Base-by-base conservation (phyloP, 2,113 vertebrate species). In the Ptychochromis oligacanthus region DNA sequence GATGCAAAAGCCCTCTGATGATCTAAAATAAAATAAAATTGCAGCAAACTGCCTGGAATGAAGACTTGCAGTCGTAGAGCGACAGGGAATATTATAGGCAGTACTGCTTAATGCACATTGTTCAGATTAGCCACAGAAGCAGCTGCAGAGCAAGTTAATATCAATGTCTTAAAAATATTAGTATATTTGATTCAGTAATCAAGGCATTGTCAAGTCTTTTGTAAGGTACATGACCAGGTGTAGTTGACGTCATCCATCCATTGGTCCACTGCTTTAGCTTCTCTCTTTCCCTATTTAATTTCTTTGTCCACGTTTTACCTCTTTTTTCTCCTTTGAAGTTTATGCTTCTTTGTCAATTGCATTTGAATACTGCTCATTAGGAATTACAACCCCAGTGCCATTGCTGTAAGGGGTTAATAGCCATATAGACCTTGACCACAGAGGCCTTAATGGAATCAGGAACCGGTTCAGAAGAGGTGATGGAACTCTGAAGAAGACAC, bases 361-460 rank as follows among this genome's bases (percentile, higher is more conserved):
- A 22, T 89, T 89, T 20, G 22, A 87, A 86, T 85, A 24, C 79
- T 31, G 40, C 79, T 90, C 79, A 91, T 91, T 92, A 88, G 81
- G 80, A 91, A 88, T 92, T 88, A 83, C 55, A 80, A 56, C 61
- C 22, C 40, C 2, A 2, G 36, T 72, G 65, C 49, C 70, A 49
- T 59, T 74, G 57, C 80, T 77, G 18, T 56, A 82, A 85, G 64
- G 86, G 88, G 91, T 91, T 92, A 91, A 94, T 92, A 82, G 75
- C 80, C 81, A 79, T 43, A n/a, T 62, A 76, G 92, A 90, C 91
- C 91, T 78, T 86, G 82, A 90, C 85, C 90, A 80, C 34, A 54
- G 46, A 77, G 36, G 62, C 84, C 72, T 88, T 93, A 92, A 92
- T 94, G 87, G 84, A 92, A 89, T 80, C 79, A 85, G 82, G 79